A percentile compares a stretch with the other conserved stretches of the same genome.
phyloP scores from a whole-genome alignment of 2,888 invertebrate genomes.

The Euzetes globulus region DNA sequence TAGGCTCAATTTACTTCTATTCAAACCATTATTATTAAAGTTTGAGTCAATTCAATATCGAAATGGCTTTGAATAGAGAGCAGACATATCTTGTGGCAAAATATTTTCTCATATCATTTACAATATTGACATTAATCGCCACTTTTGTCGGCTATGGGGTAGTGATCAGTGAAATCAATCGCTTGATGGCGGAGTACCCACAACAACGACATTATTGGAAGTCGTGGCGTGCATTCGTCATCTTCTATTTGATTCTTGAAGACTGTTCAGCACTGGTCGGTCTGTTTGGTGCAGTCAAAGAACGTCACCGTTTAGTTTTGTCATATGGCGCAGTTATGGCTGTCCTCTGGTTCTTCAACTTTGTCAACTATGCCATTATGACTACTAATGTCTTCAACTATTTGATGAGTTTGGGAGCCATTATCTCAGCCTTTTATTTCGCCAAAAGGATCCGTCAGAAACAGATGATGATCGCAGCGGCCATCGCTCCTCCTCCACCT shows the following conservation, averaged over 20 bases:
- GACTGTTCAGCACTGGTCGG: background rate
- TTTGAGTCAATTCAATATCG: background rate
- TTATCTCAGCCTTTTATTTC: background rate
- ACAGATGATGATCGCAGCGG: background rate
- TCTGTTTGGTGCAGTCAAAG: slow-evolving; percentile 7
- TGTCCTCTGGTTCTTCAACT: slow-evolving; percentile 8
- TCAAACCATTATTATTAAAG: background rate
- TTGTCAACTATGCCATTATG: background rate
- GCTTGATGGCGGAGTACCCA: background rate
- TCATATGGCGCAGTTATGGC: background rate
- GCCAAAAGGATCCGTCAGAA: background rate
- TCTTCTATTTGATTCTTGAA: background rate
- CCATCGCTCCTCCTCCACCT: background rate
- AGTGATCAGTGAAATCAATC: background rate
- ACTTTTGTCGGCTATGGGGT: slow-evolving; percentile 9
- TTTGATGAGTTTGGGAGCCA: background rate
- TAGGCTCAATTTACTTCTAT: background rate
- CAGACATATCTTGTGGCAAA: background rate
- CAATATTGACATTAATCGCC: background rate
- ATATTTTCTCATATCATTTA: background rate
- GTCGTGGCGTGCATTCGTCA: background rate
- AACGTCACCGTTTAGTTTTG: background rate
- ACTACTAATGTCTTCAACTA: background rate
- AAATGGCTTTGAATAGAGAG: background rate
- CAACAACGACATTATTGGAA: background rate